These are phyloP conservation scores for Melanogrammus aeglefinus DNA, from an alignment of 2,797 vertebrate genomes.

Conservation along the genomic window DNA sequence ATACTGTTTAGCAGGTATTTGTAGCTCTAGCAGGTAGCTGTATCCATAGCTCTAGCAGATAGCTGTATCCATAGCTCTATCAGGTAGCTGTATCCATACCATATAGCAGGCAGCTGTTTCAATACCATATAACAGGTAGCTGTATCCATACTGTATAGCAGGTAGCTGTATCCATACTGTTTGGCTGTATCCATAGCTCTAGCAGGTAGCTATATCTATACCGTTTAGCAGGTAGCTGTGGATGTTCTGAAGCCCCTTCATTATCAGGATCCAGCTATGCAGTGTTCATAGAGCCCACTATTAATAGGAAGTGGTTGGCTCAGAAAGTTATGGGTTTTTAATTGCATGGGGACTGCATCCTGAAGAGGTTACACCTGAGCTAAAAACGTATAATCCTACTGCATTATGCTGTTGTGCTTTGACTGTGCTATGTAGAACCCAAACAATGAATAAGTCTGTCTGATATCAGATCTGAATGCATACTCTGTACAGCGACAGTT, in stretches of 20 bases:
- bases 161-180: neutral
- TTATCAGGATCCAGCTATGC: constrained; percentile 6
- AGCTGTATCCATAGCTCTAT: neutral
- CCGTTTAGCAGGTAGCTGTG: neutral
- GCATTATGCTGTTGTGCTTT: constrained; percentile 13
- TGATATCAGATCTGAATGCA: neutral
- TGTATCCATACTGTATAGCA: neutral
- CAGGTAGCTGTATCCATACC: neutral
- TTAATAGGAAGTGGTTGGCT: neutral
- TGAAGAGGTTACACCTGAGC: constrained; percentile 1
- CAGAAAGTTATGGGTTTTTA: neutral
- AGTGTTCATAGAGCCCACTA: neutral
- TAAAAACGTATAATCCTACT: constrained; percentile 14
- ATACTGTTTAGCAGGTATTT: neutral
- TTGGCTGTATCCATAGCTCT: too few relatives aligned
- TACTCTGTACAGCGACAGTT: constrained; percentile 14
- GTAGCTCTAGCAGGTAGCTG: neutral
- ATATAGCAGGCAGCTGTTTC: neutral
- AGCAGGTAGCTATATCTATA: neutral
- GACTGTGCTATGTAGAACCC: constrained; percentile 30
- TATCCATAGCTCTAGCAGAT: neutral
- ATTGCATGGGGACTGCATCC: constrained; percentile 1
- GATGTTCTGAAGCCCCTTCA: neutral
- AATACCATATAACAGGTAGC: neutral
- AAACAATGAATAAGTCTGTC: neutral